Base-by-base conservation (phyloP, 2,113 vertebrate genomes). In the Phyllostomus hastatus region DNA sequence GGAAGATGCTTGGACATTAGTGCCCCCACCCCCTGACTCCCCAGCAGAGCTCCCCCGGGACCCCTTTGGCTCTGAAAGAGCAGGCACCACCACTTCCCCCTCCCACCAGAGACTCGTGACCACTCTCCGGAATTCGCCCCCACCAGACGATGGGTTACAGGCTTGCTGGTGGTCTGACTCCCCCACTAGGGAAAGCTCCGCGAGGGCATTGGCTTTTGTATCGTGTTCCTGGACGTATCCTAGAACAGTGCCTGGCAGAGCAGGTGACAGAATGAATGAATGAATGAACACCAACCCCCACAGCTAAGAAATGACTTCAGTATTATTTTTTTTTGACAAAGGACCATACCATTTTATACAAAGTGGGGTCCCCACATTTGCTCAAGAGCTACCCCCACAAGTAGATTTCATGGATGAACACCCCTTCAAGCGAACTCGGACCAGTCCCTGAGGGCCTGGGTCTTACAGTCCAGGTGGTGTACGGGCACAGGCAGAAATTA, bases 371-470 rank as follows among this genome's bases (percentile, higher is more conserved):
- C 61, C 61, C 26, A 17, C 48, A 17, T 70, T 31, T n/a, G 15
- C 69, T 93, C 66, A 93, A 80, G 31, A 43, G 38, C 22, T 41
- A n/a, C 19, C 67, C 61, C 38, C 19, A 16, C 16, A 31, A 35
- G 64, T 46, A 75, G 70, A 83, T 46, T 69, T 94, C 94, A 66
- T 17, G n/a, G 48, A 43, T 19, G 26, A 83, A 50, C 80, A 61
- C 3, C 73, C 2, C 67, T 69, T 38, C 38, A 16, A 75, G 9
- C 10, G 16, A 84, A 86, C 31, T 61, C 19, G 1, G 9, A 24
- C 10, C 26, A 8, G 46, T 31, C 48, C 54, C 0, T 8, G 43
- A 87, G n/a, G 82, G 50, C 72, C 5, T 0, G 22, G 17, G 28
- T 43, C 52, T 57, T 28, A 46, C 3, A 9, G 81, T 4, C 16